A percentile compares a stretch with the other conserved stretches of the same genome.
These are phyloP conservation scores for Drosophila rubida DNA, from an alignment of 2,888 invertebrate genomes.

Conservation along the genomic window DNA sequence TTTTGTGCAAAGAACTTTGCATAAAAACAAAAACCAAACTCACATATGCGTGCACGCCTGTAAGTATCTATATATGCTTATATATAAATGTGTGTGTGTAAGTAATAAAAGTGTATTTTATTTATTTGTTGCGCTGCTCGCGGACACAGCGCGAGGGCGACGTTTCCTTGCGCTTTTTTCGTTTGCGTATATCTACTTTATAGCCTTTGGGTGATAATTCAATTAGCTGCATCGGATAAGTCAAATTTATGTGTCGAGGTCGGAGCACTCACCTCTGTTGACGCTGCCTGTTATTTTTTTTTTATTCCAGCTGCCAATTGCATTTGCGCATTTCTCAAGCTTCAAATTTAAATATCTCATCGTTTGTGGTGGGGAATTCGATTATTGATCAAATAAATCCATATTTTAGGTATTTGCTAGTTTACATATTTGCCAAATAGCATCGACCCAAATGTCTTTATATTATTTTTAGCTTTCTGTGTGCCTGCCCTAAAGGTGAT, in stretches of 20 bases:
- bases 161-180: conserved; percentile 19
- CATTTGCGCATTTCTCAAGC: background rate
- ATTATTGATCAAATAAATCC: background rate
- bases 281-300: conserved; percentile 2
- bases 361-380: background rate
- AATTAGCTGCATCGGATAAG: conserved; percentile 63
- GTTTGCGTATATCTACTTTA: conserved; percentile 30
- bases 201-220: conserved; percentile 60
- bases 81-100: conserved; percentile 2
- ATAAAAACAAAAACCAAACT: conserved; percentile 33
- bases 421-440: conserved; percentile 10
- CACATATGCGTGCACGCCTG: conserved; percentile 8
- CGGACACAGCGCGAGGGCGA: conserved; percentile 1
- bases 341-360: background rate
- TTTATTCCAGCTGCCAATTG: conserved; percentile 1
- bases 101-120: conserved; percentile 64
- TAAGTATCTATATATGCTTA: conserved; percentile 2
- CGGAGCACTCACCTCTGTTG: conserved; percentile 14
- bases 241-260: conserved; percentile 49
- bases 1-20: conserved; percentile 63
- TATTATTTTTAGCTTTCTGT: conserved; percentile 25
- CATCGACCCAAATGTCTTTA: conserved; percentile 7
- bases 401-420: conserved; percentile 14
- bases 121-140: conserved; percentile 49
- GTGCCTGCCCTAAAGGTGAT: conserved; percentile 36